Evolutionary conservation across 2,797 vertebrate species (phyloP).

Genomic region (Furcifer pardalis): DNA sequence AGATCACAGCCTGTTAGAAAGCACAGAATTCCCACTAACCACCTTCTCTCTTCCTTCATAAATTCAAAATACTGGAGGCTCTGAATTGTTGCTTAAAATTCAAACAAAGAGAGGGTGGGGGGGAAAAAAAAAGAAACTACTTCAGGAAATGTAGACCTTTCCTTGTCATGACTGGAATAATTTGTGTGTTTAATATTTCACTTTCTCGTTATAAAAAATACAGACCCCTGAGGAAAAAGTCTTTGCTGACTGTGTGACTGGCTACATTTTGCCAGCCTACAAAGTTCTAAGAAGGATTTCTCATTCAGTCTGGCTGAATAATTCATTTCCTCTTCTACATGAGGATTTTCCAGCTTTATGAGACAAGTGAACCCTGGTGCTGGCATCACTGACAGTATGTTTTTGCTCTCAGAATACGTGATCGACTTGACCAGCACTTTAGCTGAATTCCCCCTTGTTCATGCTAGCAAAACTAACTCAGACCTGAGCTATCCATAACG

Average conservation of each 20-base stretch:
- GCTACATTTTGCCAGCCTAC: not conserved
- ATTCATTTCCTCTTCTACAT: conserved; percentile 9
- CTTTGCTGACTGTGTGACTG: not conserved
- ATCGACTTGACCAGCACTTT: not conserved
- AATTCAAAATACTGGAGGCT: not conserved
- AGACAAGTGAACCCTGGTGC: not conserved
- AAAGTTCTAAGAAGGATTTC: not conserved
- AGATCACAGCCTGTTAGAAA: not conserved
- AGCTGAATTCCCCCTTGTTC: not conserved
- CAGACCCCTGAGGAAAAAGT: not conserved
- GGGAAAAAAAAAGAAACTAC: not conserved
- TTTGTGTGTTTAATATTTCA: conserved; percentile 18
- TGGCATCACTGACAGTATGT: accelerated
- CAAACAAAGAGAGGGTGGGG: not conserved
- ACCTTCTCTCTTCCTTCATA: not conserved
- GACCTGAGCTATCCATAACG: not conserved
- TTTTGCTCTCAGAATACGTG: not conserved
- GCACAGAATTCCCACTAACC: not conserved
- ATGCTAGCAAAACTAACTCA: not conserved
- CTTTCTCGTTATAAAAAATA: not conserved
- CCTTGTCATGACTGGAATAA: not conserved
- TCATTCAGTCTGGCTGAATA: not conserved
- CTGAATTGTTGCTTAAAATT: not conserved
- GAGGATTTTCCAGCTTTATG: not conserved
- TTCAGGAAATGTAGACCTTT: not conserved